Evolutionary conservation across 2,113 vertebrate genomes (phyloP), one percentile per base, ranked within the genome.

Genomic region (Smithornis capensis): DNA sequence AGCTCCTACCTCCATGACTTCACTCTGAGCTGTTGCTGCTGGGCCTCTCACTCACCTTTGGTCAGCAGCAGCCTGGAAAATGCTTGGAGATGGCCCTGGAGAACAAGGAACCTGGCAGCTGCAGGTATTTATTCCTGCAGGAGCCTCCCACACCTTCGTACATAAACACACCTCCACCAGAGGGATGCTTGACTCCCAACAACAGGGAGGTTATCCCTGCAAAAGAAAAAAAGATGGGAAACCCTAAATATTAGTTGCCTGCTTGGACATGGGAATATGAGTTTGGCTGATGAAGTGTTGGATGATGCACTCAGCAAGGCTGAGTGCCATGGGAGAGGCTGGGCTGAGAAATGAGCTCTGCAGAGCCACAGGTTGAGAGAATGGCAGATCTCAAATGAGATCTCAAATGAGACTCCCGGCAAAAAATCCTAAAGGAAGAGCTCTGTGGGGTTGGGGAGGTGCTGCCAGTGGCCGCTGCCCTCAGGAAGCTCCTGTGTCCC

Each of bases 61-160:
- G 29, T 9, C 4, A 50, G 35, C 27, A 47, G 78, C 87, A 89
- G 55, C 49, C 24, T 37, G 47, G 49, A 33, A 67, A 77, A 28
- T 11, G 28, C 59, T 52, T 18, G 64, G 59, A 70, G 40, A 19
- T 0, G 3, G 59, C 59, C 22, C 59, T 12, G 69, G 38, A 49
- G 37, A 78, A 47, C 13, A 9, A 21, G 52, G 42, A 79, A 65
- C 23, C 10, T 1, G 0, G 19, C 0, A 3, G 40, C 24, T 3
- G 50, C 38, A 55, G 70, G 25, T 10, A 9, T 38, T 50, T 60
- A 21, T 50, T 92, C 45, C 85, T 70, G 23, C 60, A 15, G 81
- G 56, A 82, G 18, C 35, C 50, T 59, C 33, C 35, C 28, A 15
- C 17, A 27, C 35, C 21, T n/a, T 31, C 14, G 37, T 13, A 23